Evolutionary conservation across 2,113 vertebrate species (phyloP).

Genomic region (Burhinus oedicnemus): DNA sequence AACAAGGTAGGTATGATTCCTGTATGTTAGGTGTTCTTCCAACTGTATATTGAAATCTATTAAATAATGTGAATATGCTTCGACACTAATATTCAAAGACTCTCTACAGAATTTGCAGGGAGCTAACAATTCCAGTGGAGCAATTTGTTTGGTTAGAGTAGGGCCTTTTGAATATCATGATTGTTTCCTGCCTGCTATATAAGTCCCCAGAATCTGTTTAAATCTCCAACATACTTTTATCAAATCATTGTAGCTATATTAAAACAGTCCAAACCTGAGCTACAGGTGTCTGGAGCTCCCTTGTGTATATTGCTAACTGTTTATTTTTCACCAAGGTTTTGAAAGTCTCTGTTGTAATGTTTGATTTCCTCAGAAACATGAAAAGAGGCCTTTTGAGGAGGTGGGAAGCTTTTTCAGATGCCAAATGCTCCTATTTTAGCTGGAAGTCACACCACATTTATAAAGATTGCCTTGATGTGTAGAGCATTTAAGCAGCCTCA

Average conservation of each 20-base stretch:
- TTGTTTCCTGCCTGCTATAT: background rate
- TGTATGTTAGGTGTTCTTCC: background rate
- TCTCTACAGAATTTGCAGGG: background rate
- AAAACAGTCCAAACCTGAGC: background rate
- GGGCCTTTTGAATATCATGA: background rate
- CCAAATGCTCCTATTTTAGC: background rate
- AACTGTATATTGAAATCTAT: background rate
- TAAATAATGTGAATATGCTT: background rate
- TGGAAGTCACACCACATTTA: background rate
- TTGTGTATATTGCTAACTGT: background rate
- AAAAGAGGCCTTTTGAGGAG: background rate
- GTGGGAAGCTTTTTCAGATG: background rate
- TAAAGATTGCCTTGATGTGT: background rate
- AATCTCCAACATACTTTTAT: background rate
- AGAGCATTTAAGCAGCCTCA: background rate
- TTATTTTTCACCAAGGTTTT: slow-evolving; percentile 20
- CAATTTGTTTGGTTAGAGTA: background rate
- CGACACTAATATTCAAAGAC: background rate
- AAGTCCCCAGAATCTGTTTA: background rate
- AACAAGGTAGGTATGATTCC: background rate
- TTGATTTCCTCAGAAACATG: background rate
- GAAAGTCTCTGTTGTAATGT: background rate
- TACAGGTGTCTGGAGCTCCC: background rate
- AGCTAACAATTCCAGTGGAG: background rate
- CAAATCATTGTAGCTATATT: background rate